Conservation (phyloP, 2,888 invertebrate species). For the Linnaemya tessellans region DNA sequence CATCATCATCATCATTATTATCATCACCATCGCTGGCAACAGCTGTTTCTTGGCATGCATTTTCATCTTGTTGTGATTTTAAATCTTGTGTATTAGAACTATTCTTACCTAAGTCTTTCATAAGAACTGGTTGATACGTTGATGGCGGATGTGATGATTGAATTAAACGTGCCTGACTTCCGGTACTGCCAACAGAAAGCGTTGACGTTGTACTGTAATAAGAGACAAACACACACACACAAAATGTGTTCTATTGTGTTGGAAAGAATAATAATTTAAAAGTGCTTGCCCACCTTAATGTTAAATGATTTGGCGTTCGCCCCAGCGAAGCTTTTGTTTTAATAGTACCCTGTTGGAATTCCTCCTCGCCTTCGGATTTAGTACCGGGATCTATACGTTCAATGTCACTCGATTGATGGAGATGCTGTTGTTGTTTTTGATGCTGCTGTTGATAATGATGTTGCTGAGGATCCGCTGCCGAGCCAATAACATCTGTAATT, state of each 20-base stretch:
- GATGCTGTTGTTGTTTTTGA: conserved; percentile 79
- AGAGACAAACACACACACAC: too few relatives aligned
- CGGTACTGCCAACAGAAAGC: conserved; percentile 95
- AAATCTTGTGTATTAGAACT: conserved; percentile 76
- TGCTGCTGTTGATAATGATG: conserved; percentile 77
- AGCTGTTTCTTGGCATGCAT: conserved; percentile 70
- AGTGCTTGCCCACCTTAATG: conserved; percentile 86
- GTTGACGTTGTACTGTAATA: conserved; percentile 93
- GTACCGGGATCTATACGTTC: conserved; percentile 89
- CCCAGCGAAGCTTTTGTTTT: conserved; percentile 89
- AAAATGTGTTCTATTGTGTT: background rate
- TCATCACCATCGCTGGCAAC: conserved; percentile 60
- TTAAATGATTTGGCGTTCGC: conserved; percentile 96
- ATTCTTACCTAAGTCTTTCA: conserved; percentile 94
- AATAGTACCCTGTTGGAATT: conserved; percentile 87
- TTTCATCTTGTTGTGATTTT: conserved; percentile 75
- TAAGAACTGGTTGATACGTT: conserved; percentile 94
- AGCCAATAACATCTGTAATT: conserved; percentile 64
- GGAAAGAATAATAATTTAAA: background rate
- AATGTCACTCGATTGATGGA: conserved; percentile 83
- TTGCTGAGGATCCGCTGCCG: conserved; percentile 66
- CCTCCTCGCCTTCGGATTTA: conserved; percentile 94
- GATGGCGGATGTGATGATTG: conserved; percentile 97
- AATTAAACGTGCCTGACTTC: conserved; percentile 95
- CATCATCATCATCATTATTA: conserved; percentile 51